Evolutionary conservation across 2,888 invertebrate genomes (phyloP).

Genomic region (Protonemura montana): DNA sequence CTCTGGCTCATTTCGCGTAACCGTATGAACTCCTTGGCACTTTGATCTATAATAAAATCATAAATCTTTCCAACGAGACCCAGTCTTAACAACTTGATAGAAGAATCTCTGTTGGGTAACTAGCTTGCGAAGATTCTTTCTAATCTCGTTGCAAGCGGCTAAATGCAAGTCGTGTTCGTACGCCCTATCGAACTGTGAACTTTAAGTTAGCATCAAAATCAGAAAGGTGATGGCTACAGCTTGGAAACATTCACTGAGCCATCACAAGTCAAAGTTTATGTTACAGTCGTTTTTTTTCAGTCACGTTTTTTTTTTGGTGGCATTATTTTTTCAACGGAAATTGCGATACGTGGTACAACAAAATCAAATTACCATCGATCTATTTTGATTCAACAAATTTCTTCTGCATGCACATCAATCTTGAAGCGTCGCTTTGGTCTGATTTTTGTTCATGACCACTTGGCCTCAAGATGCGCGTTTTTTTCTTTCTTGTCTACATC

Average conservation of each 20-base stretch:
- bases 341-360: not conserved
- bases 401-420: not conserved
- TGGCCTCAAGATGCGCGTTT: not conserved
- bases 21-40: not conserved
- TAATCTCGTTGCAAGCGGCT: not conserved
- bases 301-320: not conserved
- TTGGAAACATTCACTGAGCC: not conserved
- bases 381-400: not conserved
- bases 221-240: not conserved
- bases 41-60: not conserved
- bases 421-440: not conserved
- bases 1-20: not conserved
- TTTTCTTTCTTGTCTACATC: not conserved
- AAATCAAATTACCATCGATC: not conserved
- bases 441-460: not conserved
- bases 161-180: not conserved
- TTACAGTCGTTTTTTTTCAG: not conserved
- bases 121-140: not conserved
- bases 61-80: not conserved
- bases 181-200: not conserved
- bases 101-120: not conserved
- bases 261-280: not conserved
- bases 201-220: not conserved
- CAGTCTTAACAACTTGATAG: not conserved
- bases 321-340: not conserved